Base-by-base conservation (phyloP, 2,113 vertebrate genomes). In the Columbina picui region DNA sequence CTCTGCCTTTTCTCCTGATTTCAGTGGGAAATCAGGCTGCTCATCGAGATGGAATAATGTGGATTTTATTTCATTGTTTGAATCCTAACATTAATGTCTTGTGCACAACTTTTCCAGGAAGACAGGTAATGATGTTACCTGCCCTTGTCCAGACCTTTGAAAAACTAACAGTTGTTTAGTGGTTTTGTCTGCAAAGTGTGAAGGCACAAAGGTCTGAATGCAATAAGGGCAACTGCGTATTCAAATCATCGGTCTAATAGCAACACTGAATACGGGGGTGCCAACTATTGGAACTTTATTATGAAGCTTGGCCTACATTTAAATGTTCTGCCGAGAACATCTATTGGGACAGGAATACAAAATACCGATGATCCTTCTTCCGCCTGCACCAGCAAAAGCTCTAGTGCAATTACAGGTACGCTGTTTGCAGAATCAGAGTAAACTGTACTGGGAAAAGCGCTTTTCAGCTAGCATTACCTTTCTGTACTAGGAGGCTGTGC, bases 311-410 rank as follows among this genome's bases (percentile, higher is more conserved):
- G 11, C 30, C 29, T 34, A 47, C 4, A 0, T 38, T 71, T 70
- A 49, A 21, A 20, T 55, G n/a, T 82, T 86, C 21, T 77, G 50
- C n/a, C 38, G 49, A 76, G 21, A 57, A 65, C 3, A 0, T 29
- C 7, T n/a, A 26, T 11, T 41, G 15, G 30, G 39, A 55, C 30
- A 49, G 45, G 70, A 82, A 56, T 23, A 60, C 34, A 63, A 87
- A 78, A 73, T 6, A 56, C 10, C 16, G 0, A 0, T n/a, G 4
- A 17, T 64, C 23, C 19, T 59, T 43, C 32, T 75, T 36, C 36
- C 56, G 69, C 25, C 10, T 22, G 25, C 0, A 1, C 15, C 76
- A 77, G 45, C 38, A 60, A 49, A 71, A 22, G 14, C 36, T 73
- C 41, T 43, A 30, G 12, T 32, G 34, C 47, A 50, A 26, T n/a